A percentile compares a stretch with the other conserved stretches of the same genome.
Evolutionary conservation across 2,888 invertebrate species (phyloP).

Genomic region (Orchesella flavescens): DNA sequence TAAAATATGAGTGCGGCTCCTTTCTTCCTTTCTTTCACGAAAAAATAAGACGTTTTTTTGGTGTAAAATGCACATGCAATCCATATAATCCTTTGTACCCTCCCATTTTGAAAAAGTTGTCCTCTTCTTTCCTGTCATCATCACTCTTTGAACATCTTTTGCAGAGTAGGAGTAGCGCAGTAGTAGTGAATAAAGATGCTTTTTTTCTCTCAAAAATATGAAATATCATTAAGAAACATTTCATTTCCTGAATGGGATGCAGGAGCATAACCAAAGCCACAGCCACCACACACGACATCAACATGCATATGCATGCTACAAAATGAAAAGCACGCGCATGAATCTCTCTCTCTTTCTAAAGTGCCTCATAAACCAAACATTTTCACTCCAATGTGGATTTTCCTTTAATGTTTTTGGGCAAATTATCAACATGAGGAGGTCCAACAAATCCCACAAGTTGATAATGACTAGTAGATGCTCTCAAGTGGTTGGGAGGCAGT

Average conservation of each 20-base stretch:
- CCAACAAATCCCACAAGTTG: constrained; percentile 40
- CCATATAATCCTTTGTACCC: not conserved
- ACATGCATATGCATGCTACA: no score
- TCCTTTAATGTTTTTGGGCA: constrained; percentile 33
- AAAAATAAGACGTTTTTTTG: not conserved
- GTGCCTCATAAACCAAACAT: not conserved
- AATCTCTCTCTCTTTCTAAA: not conserved
- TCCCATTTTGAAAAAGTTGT: constrained; percentile 34
- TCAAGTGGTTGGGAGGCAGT: constrained; percentile 27
- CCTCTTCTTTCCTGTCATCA: constrained; percentile 32
- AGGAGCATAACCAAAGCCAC: no score
- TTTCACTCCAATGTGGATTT: constrained; percentile 7
- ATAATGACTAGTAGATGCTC: constrained; percentile 15
- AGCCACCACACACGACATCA: no score
- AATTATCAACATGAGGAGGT: constrained; percentile 49
- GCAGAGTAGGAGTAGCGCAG: not conserved
- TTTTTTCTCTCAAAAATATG: constrained; percentile 12
- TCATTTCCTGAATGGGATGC: constrained; percentile 42
- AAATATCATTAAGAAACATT: constrained; percentile 22
- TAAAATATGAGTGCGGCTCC: not conserved
- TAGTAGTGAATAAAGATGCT: constrained; percentile 9
- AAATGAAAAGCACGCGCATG: not conserved
- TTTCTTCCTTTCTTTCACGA: not conserved
- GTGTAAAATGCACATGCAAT: not conserved
- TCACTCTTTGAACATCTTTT: not conserved